Evolutionary conservation across 2,888 invertebrate genomes (phyloP), one percentile per base, ranked within the genome.

Genomic region (Leuctra nigra): DNA sequence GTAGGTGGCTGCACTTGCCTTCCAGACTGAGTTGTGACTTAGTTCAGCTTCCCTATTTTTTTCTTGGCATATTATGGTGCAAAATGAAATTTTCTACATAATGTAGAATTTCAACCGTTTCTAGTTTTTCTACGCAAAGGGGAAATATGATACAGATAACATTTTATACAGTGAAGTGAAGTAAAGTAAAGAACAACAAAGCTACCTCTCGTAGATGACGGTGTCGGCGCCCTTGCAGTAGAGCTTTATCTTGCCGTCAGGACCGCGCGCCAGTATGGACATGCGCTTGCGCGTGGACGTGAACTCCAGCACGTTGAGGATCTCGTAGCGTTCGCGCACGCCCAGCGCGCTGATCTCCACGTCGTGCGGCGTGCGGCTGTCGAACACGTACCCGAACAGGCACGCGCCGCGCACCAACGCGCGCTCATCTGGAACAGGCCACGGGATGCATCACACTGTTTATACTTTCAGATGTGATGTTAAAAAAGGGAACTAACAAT

Each of bases 371-470:
- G n/a, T n/a, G n/a, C n/a, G n/a, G n/a, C n/a, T n/a, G n/a, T n/a
- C n/a, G n/a, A n/a, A n/a, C n/a, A n/a, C 82, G 75, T 86, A 97
- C 35, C 96, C 96, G 70, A 88, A 87, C 64, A 78, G 76, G 61
- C 83, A 81, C 25, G 97, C 98, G 55, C 96, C 99, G 68, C 89
- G 82, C 50, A 99, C 97, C 55, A 99, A 76, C 11, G 99, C 99
- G 64, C 91, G 83, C 74, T 99, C 98, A 77, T 98, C 98, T 83
- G 74, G n/a, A n/a, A n/a, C n/a, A n/a, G n/a, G n/a, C n/a, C n/a
- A n/a, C n/a, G n/a, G n/a, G n/a, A n/a, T 62, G 64, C 65, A 56
- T 56, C 20, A 54, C 18, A 47, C 18, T 44, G 46, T 54, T 25
- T 14, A 36, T 14, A 29, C 59, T n/a, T n/a, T 41, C 18, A 22